A percentile compares a stretch with the other conserved stretches of the same genome.
These are phyloP conservation scores for Pseudomyrmex concolor DNA, from an alignment of 1,140 invertebrate species.

Conservation along the genomic window DNA sequence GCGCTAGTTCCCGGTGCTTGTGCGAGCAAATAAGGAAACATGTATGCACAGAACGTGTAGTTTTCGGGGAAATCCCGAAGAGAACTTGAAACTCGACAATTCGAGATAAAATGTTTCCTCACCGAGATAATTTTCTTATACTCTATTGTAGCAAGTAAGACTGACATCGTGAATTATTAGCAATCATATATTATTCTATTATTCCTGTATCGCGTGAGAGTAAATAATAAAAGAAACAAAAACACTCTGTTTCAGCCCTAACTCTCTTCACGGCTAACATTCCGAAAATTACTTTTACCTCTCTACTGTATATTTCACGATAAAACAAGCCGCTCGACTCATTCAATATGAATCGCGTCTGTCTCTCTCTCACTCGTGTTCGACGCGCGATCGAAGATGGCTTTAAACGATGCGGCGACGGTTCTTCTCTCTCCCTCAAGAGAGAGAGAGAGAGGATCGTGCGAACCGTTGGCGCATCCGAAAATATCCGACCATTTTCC, in stretches of 20 bases:
- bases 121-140: too few relatives aligned
- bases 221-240: not conserved
- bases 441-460: constrained; percentile 17
- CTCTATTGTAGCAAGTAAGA: too few relatives aligned
- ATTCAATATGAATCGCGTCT: constrained; percentile 44
- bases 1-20: constrained; percentile 44
- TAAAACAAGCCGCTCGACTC: constrained; percentile 7
- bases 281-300: constrained; percentile 5
- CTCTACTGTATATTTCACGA: constrained; percentile 11
- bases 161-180: too few relatives aligned
- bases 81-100: not conserved
- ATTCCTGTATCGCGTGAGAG: not conserved
- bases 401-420: constrained; percentile 40
- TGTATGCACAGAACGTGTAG: constrained; percentile 14
- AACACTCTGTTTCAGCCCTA: not conserved
- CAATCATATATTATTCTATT: not conserved
- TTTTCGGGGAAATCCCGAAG: not conserved
- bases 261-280: not conserved
- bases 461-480: constrained; percentile 22
- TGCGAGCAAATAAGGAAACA: constrained; percentile 55
- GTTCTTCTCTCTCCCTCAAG: not conserved
- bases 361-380: not conserved
- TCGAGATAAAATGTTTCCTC: not conserved
- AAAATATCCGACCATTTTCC: constrained; percentile 63
- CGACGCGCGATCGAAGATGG: constrained; percentile 47